Evolutionary conservation across 2,113 vertebrate genomes (phyloP).

Genomic region (Amia ocellicauda): DNA sequence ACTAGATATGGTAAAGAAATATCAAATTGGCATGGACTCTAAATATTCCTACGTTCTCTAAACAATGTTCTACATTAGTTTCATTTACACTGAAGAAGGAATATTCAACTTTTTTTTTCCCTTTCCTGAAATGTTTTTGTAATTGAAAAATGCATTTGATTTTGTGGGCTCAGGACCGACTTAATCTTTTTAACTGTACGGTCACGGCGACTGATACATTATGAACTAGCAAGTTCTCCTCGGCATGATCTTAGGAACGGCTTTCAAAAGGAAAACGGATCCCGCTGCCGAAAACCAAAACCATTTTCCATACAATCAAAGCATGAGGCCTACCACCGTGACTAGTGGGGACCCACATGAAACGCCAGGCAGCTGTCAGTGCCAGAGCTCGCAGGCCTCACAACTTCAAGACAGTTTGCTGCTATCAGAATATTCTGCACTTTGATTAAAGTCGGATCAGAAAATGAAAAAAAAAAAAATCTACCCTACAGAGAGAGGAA

Average conservation of each 20-base stretch:
- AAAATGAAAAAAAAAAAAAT: constrained; percentile 4
- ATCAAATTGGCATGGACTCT: too few relatives aligned
- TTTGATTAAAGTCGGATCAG: constrained; percentile 26
- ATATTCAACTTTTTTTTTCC: too few relatives aligned
- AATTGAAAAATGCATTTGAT: too few relatives aligned
- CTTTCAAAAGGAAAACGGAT: not conserved
- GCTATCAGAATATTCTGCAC: constrained; percentile 11
- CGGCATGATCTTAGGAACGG: not conserved
- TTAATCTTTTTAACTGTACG: too few relatives aligned
- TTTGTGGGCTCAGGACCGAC: too few relatives aligned
- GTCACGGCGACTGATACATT: too few relatives aligned
- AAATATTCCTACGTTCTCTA: too few relatives aligned
- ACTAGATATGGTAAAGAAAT: too few relatives aligned
- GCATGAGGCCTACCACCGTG: constrained; percentile 1
- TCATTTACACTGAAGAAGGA: too few relatives aligned
- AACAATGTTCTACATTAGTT: too few relatives aligned
- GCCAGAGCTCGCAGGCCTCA: not conserved
- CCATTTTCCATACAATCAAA: not conserved
- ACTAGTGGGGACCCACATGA: not conserved
- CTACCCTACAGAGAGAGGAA: constrained; percentile 6
- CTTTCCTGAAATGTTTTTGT: too few relatives aligned
- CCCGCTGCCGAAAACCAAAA: not conserved
- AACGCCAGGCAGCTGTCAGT: constrained; percentile 4
- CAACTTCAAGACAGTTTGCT: not conserved
- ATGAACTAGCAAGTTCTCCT: not conserved